These are phyloP conservation scores for Tetrapedia diversipes DNA, from an alignment of 2,888 invertebrate species.

Conservation along the genomic window DNA sequence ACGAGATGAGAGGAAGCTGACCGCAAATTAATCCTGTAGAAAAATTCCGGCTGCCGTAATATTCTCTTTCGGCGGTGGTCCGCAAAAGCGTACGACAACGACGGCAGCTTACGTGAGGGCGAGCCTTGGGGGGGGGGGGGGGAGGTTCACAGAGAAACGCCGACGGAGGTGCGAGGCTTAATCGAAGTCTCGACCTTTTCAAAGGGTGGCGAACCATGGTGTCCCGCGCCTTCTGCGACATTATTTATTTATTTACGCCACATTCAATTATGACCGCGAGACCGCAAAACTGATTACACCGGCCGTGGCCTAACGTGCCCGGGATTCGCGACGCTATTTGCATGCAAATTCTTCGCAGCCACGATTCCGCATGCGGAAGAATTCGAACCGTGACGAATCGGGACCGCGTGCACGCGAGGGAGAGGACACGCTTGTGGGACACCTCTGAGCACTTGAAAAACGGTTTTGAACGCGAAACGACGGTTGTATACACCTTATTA, in stretches of 20 bases:
- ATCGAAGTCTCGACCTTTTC: conserved; percentile 80
- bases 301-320: conserved; percentile 50
- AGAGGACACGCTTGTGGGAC: conserved; percentile 15
- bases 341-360: conserved; percentile 77
- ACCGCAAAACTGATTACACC: conserved; percentile 80
- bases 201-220: conserved; percentile 67
- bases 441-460: not conserved
- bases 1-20: conserved; percentile 64
- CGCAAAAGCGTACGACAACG: conserved; percentile 26
- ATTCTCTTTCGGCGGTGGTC: conserved; percentile 73
- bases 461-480: conserved; percentile 7
- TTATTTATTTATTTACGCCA: conserved; percentile 82
- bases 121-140: not conserved
- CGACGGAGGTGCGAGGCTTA: conserved; percentile 72
- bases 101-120: too few species aligned
- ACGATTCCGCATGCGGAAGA: conserved; percentile 66
- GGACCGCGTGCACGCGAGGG: conserved; percentile 49
- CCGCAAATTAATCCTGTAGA: conserved; percentile 79
- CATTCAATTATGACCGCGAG: conserved; percentile 80
- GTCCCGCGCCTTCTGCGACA: conserved; percentile 71
- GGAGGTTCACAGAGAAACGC: conserved; percentile 65
- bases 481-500: conserved; percentile 21
- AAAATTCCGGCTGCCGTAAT: conserved; percentile 73
- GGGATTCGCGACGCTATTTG: conserved; percentile 79
- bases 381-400: conserved; percentile 66